Evolutionary conservation across 2,888 invertebrate species (phyloP).

Genomic region (Orchesella flavescens): DNA sequence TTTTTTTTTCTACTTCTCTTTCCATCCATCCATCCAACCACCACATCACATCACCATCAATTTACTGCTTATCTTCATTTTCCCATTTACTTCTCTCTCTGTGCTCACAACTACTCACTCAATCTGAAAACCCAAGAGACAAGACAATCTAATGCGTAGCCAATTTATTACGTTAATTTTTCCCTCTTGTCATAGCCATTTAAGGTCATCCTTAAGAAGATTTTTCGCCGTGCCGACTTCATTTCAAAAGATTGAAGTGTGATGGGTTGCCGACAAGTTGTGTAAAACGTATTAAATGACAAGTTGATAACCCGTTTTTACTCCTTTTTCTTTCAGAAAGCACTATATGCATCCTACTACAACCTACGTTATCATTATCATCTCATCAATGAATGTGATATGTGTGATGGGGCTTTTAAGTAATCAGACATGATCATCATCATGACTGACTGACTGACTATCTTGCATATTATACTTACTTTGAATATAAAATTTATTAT

Average conservation of each 20-base stretch:
- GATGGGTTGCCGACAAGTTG: conserved; percentile 47
- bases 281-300: conserved; percentile 48
- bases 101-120: conserved; percentile 2
- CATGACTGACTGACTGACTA: background rate
- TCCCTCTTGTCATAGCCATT: background rate
- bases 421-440: conserved; percentile 21
- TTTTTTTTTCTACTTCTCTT: background rate
- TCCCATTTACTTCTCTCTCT: background rate
- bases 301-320: conserved; percentile 47
- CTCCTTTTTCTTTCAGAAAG: conserved; percentile 7
- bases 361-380: conserved; percentile 25
- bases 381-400: conserved; percentile 23
- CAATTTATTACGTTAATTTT: conserved; percentile 4
- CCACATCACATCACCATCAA: background rate
- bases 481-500: background rate
- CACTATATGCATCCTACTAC: conserved; percentile 21
- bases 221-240: conserved; percentile 13
- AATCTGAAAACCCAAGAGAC: background rate
- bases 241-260: conserved; percentile 9
- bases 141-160: background rate
- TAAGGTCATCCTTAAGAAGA: conserved; percentile 28
- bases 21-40: background rate
- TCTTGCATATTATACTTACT: background rate
- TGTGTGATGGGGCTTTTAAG: conserved; percentile 13
- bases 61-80: background rate